Evolutionary conservation across 2,797 vertebrate species (phyloP).

Genomic region (Pteropus rufus): DNA sequence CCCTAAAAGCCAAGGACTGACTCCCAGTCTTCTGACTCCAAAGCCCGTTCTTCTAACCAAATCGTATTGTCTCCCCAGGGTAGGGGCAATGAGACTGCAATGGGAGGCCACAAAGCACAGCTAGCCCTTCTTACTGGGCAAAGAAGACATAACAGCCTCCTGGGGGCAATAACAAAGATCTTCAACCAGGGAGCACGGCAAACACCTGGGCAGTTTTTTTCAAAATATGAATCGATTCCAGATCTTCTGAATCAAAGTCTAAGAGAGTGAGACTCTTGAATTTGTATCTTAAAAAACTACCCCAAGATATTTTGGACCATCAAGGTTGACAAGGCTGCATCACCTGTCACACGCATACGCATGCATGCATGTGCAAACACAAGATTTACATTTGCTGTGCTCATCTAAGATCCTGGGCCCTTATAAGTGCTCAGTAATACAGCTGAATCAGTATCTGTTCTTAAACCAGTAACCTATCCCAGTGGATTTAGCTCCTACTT

Average conservation of each 20-base stretch:
- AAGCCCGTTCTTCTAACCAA: background rate
- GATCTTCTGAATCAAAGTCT: conserved; percentile 7
- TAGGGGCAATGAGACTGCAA: background rate
- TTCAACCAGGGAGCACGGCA: background rate
- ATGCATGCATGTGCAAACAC: background rate
- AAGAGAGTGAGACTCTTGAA: background rate
- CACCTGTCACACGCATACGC: background rate
- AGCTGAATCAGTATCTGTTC: background rate
- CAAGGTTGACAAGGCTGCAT: background rate
- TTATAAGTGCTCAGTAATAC: background rate
- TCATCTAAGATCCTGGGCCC: background rate
- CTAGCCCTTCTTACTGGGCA: background rate
- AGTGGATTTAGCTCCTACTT: background rate
- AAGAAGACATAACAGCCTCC: background rate
- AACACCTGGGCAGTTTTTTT: background rate
- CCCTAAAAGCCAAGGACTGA: background rate
- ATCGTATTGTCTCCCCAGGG: background rate
- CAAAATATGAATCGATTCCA: background rate
- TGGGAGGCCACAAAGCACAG: background rate
- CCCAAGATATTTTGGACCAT: background rate
- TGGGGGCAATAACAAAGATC: background rate
- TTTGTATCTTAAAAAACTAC: background rate
- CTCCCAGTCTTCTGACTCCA: background rate
- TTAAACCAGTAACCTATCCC: background rate
- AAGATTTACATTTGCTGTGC: background rate